Percentiles rank a stretch among this genome's conserved stretches.
Conservation (phyloP, 1,140 invertebrate species). For the Eurosta solidaginis region DNA sequence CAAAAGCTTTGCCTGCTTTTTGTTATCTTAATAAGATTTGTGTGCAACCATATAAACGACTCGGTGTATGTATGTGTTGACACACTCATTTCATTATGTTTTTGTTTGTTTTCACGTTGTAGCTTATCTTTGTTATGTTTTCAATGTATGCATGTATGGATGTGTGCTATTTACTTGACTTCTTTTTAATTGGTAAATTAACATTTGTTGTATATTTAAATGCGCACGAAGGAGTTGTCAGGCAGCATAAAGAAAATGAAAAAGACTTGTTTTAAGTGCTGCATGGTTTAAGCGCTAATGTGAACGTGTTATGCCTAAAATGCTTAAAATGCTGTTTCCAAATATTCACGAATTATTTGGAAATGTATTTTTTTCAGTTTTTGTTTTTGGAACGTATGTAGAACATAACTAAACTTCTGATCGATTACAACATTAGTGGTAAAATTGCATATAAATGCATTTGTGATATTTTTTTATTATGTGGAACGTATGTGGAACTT, state of each 20-base stretch:
- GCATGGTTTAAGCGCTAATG: too few relatives aligned
- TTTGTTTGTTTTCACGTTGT: neutral
- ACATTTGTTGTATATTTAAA: neutral
- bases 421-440: neutral
- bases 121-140: neutral
- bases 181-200: conserved; percentile 25
- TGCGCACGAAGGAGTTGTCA: neutral
- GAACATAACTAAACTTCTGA: neutral
- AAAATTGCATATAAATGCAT: neutral
- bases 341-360: neutral
- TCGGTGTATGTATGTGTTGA: neutral
- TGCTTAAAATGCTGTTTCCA: neutral
- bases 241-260: neutral
- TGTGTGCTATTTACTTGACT: conserved; percentile 19
- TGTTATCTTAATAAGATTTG: conserved; percentile 28
- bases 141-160: too few relatives aligned
- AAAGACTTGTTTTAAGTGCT: too few relatives aligned
- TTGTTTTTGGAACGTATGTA: neutral
- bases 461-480: neutral
- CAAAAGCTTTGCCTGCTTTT: neutral
- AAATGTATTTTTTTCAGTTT: neutral
- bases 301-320: neutral
- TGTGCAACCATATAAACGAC: neutral
- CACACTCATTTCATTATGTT: conserved; percentile 1
- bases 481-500: neutral